Evolutionary conservation across 2,888 invertebrate genomes (phyloP).

Genomic region (Nemoura dubitans): DNA sequence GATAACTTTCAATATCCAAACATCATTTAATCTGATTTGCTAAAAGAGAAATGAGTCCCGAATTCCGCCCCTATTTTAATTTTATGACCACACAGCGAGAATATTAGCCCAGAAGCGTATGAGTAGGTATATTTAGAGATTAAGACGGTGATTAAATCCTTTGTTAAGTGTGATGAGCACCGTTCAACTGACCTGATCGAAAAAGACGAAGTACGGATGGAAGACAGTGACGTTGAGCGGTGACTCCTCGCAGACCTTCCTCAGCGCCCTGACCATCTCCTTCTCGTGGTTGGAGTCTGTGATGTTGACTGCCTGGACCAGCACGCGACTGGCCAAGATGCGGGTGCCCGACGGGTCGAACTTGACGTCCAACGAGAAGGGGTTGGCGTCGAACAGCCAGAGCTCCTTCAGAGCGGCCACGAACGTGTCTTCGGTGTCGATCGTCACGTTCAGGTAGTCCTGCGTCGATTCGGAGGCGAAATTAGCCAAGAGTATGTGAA

Average conservation of each 20-base stretch:
- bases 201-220: constrained; percentile 95
- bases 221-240: constrained; percentile 89
- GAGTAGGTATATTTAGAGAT: no score
- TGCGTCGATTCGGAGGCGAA: not conserved
- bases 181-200: constrained; percentile 75
- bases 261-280: constrained; percentile 85
- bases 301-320: constrained; percentile 89
- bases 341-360: constrained; percentile 78
- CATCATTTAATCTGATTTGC: no score
- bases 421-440: constrained; percentile 75
- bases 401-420: constrained; percentile 79
- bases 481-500: no score
- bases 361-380: constrained; percentile 84
- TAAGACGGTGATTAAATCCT: no score
- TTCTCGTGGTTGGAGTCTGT: constrained; percentile 91
- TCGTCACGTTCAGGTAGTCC: constrained; percentile 29
- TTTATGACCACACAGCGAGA: no score
- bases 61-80: no score
- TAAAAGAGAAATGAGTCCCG: no score
- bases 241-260: constrained; percentile 79
- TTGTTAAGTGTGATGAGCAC: no score
- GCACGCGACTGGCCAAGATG: constrained; percentile 84
- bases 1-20: no score
- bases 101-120: no score
- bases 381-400: constrained; percentile 81